Percentiles rank a stretch among this genome's conserved stretches.
phyloP scores from a whole-genome alignment of 1,140 invertebrate species.

The Neotoxoptera formosana region DNA sequence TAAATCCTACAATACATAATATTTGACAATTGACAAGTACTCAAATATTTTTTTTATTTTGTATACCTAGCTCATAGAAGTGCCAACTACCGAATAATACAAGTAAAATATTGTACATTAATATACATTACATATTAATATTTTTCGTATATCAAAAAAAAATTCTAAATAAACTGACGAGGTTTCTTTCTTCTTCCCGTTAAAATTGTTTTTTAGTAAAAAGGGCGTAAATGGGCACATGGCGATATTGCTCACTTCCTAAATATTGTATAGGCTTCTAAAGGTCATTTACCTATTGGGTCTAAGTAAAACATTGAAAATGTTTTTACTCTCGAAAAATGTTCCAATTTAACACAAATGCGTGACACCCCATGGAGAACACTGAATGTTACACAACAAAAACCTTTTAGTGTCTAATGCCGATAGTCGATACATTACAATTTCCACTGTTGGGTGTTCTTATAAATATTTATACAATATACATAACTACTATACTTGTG shows the following conservation, averaged over 20 bases:
- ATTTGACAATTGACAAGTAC: background rate
- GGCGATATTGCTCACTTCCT: background rate
- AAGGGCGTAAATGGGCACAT: background rate
- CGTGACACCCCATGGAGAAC: background rate
- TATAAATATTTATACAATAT: background rate
- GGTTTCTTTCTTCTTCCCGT: background rate
- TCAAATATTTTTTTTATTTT: background rate
- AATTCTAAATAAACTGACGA: background rate
- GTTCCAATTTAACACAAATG: background rate
- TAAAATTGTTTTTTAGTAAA: background rate
- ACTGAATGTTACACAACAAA: background rate
- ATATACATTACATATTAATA: too few relatives aligned
- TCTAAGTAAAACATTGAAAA: background rate
- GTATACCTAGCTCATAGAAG: background rate
- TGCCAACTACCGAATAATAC: background rate
- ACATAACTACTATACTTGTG: background rate
- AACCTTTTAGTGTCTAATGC: constrained; percentile 23
- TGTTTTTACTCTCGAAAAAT: background rate
- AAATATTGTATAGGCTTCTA: background rate
- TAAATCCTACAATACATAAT: background rate
- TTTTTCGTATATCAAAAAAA: background rate
- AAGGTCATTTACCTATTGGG: background rate
- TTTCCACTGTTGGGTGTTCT: background rate
- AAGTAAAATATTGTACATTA: background rate
- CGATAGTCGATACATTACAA: background rate